Evolutionary conservation across 2,113 vertebrate genomes (phyloP).

Genomic region (Elephas maximus): DNA sequence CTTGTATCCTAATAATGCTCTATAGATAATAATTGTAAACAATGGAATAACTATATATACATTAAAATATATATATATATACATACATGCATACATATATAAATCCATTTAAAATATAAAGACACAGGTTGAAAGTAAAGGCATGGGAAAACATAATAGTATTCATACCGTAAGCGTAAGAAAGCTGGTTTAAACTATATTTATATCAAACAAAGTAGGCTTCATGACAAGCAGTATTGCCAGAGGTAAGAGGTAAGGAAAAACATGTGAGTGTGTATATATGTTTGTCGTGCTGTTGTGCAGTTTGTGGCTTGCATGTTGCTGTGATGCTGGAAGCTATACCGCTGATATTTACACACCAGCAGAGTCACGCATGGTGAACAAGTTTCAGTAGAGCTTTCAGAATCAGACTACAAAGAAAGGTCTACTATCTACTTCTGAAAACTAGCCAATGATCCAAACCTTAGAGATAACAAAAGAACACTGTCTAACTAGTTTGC

Average conservation of each 20-base stretch:
- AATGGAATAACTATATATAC: background rate
- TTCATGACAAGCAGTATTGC: background rate
- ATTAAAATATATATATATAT: background rate
- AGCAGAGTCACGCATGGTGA: background rate
- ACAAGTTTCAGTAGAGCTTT: background rate
- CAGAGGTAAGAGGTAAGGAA: background rate
- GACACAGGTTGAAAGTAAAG: background rate
- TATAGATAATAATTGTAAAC: background rate
- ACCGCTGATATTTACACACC: background rate
- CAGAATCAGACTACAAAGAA: background rate
- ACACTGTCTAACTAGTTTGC: background rate
- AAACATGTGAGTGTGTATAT: background rate
- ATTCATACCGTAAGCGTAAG: background rate
- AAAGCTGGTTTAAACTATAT: background rate
- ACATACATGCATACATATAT: background rate
- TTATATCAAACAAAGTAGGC: background rate
- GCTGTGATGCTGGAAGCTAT: background rate
- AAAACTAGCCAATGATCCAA: background rate
- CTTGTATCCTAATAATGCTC: background rate
- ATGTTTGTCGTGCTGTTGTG: background rate
- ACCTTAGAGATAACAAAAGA: background rate
- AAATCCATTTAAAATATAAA: background rate
- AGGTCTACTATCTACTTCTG: background rate
- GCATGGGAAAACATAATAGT: background rate
- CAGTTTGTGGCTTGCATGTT: background rate